phyloP scores from a whole-genome alignment of 1,140 invertebrate genomes.

The Pemphigus obesinymphae region DNA sequence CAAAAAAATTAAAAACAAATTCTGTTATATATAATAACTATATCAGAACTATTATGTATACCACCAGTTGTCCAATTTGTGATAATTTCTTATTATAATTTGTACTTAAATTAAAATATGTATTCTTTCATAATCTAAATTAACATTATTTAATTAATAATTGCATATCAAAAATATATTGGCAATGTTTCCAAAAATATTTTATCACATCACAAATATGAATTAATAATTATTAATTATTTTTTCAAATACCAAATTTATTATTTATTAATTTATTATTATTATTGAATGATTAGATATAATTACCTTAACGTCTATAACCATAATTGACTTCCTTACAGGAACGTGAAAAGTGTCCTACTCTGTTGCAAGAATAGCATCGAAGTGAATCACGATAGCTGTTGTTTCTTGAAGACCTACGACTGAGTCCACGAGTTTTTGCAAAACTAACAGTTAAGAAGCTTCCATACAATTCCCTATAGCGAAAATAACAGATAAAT shows the following conservation, averaged over 20 bases:
- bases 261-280: neutral
- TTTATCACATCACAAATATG: neutral
- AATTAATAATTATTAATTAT: no score
- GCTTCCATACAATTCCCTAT: conserved; percentile 42
- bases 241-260: no score
- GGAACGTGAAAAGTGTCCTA: conserved; percentile 43
- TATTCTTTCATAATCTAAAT: neutral
- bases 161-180: neutral
- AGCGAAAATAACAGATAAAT: neutral
- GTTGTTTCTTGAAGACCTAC: conserved; percentile 36
- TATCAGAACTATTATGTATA: no score
- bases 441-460: conserved; percentile 43
- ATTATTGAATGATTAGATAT: neutral
- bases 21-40: neutral
- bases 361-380: conserved; percentile 42
- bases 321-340: conserved; percentile 43
- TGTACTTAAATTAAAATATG: neutral
- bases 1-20: neutral
- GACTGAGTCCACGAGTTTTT: conserved; percentile 36
- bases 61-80: neutral
- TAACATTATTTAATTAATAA: neutral
- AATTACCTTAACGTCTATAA: conserved; percentile 42
- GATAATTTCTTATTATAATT: neutral
- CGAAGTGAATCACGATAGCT: conserved; percentile 26
- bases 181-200: neutral